phyloP scores from a whole-genome alignment of 2,888 invertebrate genomes.

The Hanleya hanleyi region DNA sequence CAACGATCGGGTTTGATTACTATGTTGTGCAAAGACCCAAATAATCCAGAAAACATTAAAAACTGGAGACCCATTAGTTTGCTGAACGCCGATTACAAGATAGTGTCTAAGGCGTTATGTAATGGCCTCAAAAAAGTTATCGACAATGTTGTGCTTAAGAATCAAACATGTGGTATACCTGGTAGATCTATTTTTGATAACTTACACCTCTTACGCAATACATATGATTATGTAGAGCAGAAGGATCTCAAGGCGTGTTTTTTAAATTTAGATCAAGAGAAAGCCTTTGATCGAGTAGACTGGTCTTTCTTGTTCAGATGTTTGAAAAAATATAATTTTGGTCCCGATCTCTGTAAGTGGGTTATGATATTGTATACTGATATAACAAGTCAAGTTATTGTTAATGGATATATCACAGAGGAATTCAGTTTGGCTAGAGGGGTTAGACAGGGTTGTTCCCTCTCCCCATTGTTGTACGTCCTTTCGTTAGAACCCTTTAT shows the following conservation, averaged over 20 bases:
- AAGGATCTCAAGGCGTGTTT: conserved; percentile 33
- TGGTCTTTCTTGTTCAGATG: conserved; percentile 38
- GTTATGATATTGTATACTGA: conserved; percentile 1
- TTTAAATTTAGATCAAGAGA: conserved; percentile 45
- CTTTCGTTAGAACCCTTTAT: background rate
- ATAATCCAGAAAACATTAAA: too few relatives aligned
- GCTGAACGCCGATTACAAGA: too few relatives aligned
- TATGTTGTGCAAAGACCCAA: too few relatives aligned
- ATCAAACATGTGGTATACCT: too few relatives aligned
- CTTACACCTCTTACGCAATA: too few relatives aligned
- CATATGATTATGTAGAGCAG: too few relatives aligned
- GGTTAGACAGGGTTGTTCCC: conserved; percentile 1
- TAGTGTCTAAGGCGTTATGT: too few relatives aligned
- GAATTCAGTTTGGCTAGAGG: background rate
- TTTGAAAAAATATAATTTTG: conserved; percentile 39
- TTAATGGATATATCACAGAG: conserved; percentile 2
- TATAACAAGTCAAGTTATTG: conserved; percentile 1
- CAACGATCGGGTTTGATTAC: too few relatives aligned
- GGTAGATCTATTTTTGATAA: too few relatives aligned
- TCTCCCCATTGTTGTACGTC: background rate
- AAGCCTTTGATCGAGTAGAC: conserved; percentile 45
- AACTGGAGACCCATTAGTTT: too few relatives aligned
- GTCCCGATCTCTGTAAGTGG: conserved; percentile 29
- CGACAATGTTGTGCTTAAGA: too few relatives aligned
- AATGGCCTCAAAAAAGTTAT: too few relatives aligned